These are phyloP conservation scores for Okapia johnstoni DNA, from an alignment of 2,113 vertebrate genomes.

Conservation along the genomic window DNA sequence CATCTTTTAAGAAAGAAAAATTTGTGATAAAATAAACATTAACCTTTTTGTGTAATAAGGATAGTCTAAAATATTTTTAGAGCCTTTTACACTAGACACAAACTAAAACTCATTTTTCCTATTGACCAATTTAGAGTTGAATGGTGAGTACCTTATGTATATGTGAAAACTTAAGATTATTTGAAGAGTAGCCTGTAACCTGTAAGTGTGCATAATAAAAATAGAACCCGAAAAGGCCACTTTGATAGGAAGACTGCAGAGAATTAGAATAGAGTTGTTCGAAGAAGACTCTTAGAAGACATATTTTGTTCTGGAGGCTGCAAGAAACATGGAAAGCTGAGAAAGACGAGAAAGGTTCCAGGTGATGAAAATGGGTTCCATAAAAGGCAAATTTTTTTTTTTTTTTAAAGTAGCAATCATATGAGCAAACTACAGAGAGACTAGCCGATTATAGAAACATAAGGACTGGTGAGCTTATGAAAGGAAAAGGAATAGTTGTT, in stretches of 20 bases:
- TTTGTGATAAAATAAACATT: conserved; percentile 9
- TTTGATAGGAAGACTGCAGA: background rate
- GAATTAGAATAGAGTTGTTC: background rate
- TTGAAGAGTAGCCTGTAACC: background rate
- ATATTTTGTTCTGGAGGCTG: background rate
- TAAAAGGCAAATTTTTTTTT: background rate
- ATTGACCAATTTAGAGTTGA: background rate
- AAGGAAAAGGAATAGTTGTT: background rate
- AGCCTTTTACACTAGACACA: background rate
- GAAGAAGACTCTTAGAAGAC: background rate
- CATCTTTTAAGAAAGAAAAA: conserved; percentile 32
- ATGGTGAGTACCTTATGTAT: background rate
- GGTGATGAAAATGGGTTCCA: background rate
- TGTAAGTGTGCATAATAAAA: background rate
- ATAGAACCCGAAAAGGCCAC: background rate
- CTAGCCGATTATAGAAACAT: background rate
- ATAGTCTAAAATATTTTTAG: conserved; percentile 4
- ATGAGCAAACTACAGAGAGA: background rate
- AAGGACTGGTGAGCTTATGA: background rate
- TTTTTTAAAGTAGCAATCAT: background rate
- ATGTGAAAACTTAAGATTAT: background rate
- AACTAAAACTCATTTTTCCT: background rate
- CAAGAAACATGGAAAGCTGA: background rate
- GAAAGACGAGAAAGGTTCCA: background rate
- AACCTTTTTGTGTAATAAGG: background rate